A percentile compares a stretch with the other conserved stretches of the same genome.
These are phyloP conservation scores for Cyclopterus lumpus DNA, from an alignment of 2,797 vertebrate genomes.

Conservation along the genomic window DNA sequence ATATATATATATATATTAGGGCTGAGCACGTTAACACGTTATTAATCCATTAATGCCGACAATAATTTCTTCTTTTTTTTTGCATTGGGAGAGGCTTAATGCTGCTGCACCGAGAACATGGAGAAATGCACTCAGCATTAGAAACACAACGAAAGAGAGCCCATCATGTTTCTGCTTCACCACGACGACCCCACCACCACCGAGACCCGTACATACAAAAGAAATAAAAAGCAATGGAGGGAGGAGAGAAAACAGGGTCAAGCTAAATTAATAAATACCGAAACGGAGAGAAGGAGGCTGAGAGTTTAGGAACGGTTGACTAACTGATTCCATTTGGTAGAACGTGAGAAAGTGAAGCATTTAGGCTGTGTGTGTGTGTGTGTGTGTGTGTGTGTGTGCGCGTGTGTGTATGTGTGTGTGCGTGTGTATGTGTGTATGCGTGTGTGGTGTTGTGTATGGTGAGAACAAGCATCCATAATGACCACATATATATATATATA, in stretches of 20 bases:
- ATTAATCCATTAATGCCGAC: no score
- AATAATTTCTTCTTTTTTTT: no score
- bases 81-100: no score
- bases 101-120: no score
- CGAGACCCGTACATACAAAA: conserved; percentile 4
- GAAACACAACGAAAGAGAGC: no score
- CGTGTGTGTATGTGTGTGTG: conserved; percentile 17
- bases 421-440: neutral
- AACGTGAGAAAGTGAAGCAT: conserved; percentile 41
- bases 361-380: conserved; percentile 9
- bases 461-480: neutral
- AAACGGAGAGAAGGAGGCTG: conserved; percentile 30
- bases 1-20: no score
- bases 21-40: no score
- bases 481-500: neutral
- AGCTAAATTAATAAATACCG: conserved; percentile 62
- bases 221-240: neutral
- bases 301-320: conserved; percentile 34
- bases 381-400: conserved; percentile 9
- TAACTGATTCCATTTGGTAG: conserved; percentile 52
- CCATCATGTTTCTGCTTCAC: conserved; percentile 45
- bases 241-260: conserved; percentile 46
- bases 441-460: neutral
- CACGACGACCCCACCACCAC: conserved; percentile 11
- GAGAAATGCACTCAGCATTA: no score